Conservation (phyloP, 2,888 invertebrate species). For the Brenthis ino region DNA sequence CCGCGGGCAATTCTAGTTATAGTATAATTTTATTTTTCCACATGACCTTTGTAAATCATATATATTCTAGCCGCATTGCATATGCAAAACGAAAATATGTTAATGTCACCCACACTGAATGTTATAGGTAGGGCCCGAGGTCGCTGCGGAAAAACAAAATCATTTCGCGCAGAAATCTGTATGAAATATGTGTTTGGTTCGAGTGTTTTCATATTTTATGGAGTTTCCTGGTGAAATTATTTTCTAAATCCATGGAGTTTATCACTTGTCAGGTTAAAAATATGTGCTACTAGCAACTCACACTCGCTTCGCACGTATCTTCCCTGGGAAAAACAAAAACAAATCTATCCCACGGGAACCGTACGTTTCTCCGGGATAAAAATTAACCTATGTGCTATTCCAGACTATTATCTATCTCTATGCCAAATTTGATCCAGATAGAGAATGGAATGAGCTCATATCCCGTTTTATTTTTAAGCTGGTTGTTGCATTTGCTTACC, state of each 20-base stretch:
- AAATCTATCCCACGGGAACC: no score
- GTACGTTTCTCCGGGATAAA: no score
- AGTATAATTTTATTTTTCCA: slow-evolving; percentile 16
- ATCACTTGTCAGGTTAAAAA: neutral
- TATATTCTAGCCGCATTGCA: slow-evolving; percentile 30
- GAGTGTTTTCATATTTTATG: slow-evolving; percentile 8
- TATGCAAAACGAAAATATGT: slow-evolving; percentile 36
- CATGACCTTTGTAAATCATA: slow-evolving; percentile 27
- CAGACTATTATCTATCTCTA: no score
- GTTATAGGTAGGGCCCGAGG: slow-evolving; percentile 21
- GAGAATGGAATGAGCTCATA: no score
- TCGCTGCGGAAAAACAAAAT: slow-evolving; percentile 24
- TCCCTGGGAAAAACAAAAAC: no score
- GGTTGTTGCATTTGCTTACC: no score
- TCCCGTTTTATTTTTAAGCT: no score
- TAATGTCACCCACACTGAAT: slow-evolving; percentile 24
- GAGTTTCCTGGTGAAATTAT: neutral
- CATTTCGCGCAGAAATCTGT: slow-evolving; percentile 18
- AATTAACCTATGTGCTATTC: no score
- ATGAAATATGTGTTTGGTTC: slow-evolving; percentile 21
- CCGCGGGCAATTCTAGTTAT: no score
- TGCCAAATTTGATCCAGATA: no score
- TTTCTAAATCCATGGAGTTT: neutral
- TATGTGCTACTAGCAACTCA: no score
- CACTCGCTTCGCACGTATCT: no score